phyloP scores from a whole-genome alignment of 2,888 invertebrate species.

The Trachelus troglodyta region DNA sequence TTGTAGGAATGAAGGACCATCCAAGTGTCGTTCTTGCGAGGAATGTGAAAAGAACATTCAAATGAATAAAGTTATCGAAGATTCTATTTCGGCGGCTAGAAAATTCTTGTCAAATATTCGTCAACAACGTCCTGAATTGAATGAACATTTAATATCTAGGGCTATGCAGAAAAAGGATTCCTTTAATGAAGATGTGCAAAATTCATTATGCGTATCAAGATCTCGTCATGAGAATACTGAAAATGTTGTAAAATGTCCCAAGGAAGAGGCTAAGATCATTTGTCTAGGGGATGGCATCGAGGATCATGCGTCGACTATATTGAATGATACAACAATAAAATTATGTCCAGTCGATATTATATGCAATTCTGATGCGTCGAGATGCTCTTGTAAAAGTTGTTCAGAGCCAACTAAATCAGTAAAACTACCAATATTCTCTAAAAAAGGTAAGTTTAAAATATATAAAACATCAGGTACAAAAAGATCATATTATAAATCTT shows the following conservation, averaged over 20 bases:
- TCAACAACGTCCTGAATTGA: background rate
- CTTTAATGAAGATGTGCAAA: too few relatives aligned
- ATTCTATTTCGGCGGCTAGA: background rate
- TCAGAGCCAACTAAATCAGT: constrained; percentile 7
- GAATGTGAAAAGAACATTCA: background rate
- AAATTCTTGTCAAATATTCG: background rate
- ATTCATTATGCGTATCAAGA: too few relatives aligned
- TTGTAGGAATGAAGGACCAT: too few relatives aligned
- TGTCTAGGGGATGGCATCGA: constrained; percentile 14
- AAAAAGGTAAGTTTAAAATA: too few relatives aligned
- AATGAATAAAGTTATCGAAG: constrained; percentile 2
- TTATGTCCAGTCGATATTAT: constrained; percentile 14
- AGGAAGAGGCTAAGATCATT: constrained; percentile 1
- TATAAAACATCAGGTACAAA: too few relatives aligned
- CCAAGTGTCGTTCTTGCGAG: background rate
- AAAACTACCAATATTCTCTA: too few relatives aligned
- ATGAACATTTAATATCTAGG: background rate
- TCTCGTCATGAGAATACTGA: background rate
- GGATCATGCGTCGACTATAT: constrained; percentile 5
- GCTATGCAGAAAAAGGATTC: background rate
- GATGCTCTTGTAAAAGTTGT: constrained; percentile 1
- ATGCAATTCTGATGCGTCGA: background rate
- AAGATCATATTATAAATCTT: too few relatives aligned
- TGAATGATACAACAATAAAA: constrained; percentile 11
- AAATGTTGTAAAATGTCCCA: background rate